Evolutionary conservation across 2,888 invertebrate species (phyloP), one percentile per base, ranked within the genome.

Genomic region (Synanthedon myopaeformis): DNA sequence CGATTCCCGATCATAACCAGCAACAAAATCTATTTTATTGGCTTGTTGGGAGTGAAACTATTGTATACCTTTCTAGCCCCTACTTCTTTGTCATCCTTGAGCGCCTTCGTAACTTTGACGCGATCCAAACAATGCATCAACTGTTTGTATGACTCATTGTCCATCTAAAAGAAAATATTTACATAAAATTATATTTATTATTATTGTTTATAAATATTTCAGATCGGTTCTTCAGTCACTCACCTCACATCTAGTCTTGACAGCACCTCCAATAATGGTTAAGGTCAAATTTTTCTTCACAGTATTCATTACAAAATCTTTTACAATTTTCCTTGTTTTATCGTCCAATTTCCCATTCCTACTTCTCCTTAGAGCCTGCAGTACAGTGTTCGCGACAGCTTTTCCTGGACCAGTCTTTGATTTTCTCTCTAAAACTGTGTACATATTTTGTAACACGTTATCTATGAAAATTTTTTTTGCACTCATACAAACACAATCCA

Each of bases 361-460:
- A 52, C 85, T 86, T 49, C 59, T 69, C 51, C 66, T 76, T 23
- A 87, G 62, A 54, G 78, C 76, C 11, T 64, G 58, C 5, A 84
- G 52, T 4, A 86, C 66, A 14, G 67, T 59, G 14, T 79, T 74
- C 1, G 81, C 84, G 1, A 86, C 63, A 6, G 70, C 68, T 63
- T 78, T 81, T 0, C 85, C 86, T 0, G 71, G 57, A 1, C 59
- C 58, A 3, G 74, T 73, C 49, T 72, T 72, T 3, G 65, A 60
- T 60, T 82, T 66, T 55, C 67, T 75, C 53, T 78, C 82, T 49
- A 86, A 61, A 5, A 82, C 71, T 0, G 77, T 79, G 54, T 79
- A 79, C 86, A 86, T 86, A 54, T 86, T 85, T 52, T 85, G 85
- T 53, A 87, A 82, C 0, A 87, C 79, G 57, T 87, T 87, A 55